These are phyloP conservation scores for Fragum fragum DNA, from an alignment of 2,888 invertebrate genomes.

Conservation along the genomic window DNA sequence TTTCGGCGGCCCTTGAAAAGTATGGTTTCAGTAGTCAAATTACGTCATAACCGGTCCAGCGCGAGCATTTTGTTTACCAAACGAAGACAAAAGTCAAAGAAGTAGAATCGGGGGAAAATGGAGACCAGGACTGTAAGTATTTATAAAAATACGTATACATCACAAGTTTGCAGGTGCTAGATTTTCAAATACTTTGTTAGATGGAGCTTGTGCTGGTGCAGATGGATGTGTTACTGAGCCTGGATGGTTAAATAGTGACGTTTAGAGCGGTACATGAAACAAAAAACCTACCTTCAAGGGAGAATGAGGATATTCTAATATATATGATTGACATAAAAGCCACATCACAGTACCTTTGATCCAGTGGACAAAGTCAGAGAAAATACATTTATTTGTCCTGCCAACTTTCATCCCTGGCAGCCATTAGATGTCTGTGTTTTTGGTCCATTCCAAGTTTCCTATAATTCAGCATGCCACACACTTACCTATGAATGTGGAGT, in stretches of 20 bases:
- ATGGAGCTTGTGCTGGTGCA: slow-evolving; percentile 47
- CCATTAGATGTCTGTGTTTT: not conserved
- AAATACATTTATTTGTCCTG: slow-evolving; percentile 56
- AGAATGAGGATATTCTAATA: slow-evolving; percentile 20
- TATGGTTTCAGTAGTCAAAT: too few species aligned
- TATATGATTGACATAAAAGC: slow-evolving; percentile 61
- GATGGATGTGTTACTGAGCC: slow-evolving; percentile 18
- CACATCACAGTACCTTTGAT: slow-evolving; percentile 50
- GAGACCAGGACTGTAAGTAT: too few species aligned
- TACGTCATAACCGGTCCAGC: too few species aligned
- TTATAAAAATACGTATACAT: too few species aligned
- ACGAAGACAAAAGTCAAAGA: too few species aligned
- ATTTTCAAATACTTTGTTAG: slow-evolving; percentile 34
- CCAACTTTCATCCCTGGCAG: slow-evolving; percentile 54
- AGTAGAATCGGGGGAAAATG: too few species aligned
- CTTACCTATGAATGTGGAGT: not conserved
- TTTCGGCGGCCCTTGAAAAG: too few species aligned
- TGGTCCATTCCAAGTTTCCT: slow-evolving; percentile 7
- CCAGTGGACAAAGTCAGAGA: slow-evolving; percentile 48
- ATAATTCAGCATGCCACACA: not conserved
- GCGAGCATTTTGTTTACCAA: too few species aligned
- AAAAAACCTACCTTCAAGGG: slow-evolving; percentile 36
- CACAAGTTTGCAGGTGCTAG: slow-evolving; percentile 35
- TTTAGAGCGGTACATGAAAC: slow-evolving; percentile 49
- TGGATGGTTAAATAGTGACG: slow-evolving; percentile 47